Base-by-base conservation (phyloP, 1,140 invertebrate species). In the Heliconius nattereri region DNA sequence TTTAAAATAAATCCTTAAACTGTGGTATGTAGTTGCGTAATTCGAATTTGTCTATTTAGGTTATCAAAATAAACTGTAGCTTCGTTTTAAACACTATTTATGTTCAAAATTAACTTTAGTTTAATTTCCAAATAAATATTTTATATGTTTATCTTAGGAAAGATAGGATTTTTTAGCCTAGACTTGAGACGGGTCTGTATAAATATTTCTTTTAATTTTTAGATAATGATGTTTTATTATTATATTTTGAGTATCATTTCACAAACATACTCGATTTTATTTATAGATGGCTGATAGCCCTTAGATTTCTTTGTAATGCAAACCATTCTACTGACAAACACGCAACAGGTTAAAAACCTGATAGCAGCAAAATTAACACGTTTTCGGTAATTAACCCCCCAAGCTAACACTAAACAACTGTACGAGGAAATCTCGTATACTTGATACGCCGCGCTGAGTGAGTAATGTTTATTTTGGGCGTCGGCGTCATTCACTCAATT, bases 391-490 rank as follows among this genome's bases (percentile, higher is more conserved):
- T 57, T n/a, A 57, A 57, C 54, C n/a, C 54, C 7, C 7, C 2
- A 20, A 57, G n/a, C 11, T 29, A 66, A 29, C 23, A 66, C 23
- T 45, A n/a, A 66, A 76, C 74, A 79, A 73, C 45, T 78, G 78
- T 81, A 35, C 60, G 77, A 75, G 60, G 26, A 66, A 66, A 81
- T 83, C 80, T 72, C 81, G 79, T 85, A 85, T 71, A 84, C 81
- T 81, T 85, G 79, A 84, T 78, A 82, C 83, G 78, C 70, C 79
- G 81, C 77, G 76, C 70, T 78, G 81, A 75, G 76, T 84, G 86
- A 87, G 84, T 83, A 87, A 87, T 81, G 49, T 85, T 85, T 87
- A 85, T 87, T 87, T 82, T 72, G 75, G 57, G 32, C 57, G 52
- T 75, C 76, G 76, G 52, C 72, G 75, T 83, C 81, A 80, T 79